phyloP scores from a whole-genome alignment of 2,888 invertebrate genomes.

The Digitonthophagus gazella region DNA sequence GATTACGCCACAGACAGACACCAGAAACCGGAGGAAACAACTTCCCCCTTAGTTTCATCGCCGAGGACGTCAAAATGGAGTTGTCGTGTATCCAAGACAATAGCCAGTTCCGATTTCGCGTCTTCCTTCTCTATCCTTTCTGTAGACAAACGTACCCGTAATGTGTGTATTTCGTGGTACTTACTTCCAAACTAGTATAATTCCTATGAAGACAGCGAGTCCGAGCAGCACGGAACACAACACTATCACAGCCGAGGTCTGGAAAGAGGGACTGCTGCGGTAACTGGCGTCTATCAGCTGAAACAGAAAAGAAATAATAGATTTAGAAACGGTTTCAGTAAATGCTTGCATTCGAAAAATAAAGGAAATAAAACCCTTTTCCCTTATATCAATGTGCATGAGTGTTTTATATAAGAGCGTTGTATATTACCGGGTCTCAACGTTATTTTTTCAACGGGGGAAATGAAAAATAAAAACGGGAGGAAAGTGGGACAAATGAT shows the following conservation, averaged over 20 bases:
- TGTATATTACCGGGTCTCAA: neutral
- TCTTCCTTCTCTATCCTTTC: neutral
- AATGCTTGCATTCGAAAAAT: constrained; percentile 1
- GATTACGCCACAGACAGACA: neutral
- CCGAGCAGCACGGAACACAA: constrained; percentile 77
- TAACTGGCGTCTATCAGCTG: constrained; percentile 89
- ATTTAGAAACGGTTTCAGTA: constrained; percentile 1
- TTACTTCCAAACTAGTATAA: constrained; percentile 86
- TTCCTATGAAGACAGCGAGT: constrained; percentile 74
- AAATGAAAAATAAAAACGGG: neutral
- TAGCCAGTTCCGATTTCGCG: neutral
- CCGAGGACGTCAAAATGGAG: neutral
- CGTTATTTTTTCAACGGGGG: neutral
- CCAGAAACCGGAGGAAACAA: neutral
- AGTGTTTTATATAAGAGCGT: neutral
- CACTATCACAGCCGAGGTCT: constrained; percentile 81
- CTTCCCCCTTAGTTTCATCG: neutral
- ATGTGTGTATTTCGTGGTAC: constrained; percentile 48
- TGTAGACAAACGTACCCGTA: neutral
- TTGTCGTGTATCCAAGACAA: neutral
- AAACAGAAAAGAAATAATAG: constrained; percentile 48
- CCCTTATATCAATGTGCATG: neutral
- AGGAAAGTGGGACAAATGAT: neutral
- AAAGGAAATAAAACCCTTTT: neutral
- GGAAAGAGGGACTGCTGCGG: constrained; percentile 79